Evolutionary conservation across 2,113 vertebrate genomes (phyloP).

Genomic region (Egretta garzetta): DNA sequence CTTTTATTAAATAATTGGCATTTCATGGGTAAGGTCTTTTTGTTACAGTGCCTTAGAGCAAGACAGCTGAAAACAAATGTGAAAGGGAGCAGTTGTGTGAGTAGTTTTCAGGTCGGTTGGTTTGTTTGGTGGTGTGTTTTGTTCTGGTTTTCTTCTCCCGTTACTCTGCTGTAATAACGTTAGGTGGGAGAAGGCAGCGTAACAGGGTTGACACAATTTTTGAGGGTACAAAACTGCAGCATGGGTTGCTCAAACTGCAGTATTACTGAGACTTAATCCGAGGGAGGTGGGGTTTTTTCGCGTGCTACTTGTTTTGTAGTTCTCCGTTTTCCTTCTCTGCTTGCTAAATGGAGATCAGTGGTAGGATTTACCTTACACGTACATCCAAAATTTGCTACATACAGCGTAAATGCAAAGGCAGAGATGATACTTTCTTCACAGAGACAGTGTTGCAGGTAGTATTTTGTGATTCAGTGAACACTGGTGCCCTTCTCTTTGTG

Average conservation of each 20-base stretch:
- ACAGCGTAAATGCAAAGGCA: not conserved
- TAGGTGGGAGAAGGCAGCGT: not conserved
- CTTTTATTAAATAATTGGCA: not conserved
- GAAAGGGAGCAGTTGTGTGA: not conserved
- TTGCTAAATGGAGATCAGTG: not conserved
- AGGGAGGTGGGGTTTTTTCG: not conserved
- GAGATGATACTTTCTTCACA: not conserved
- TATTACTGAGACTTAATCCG: not conserved
- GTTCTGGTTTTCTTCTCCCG: rapidly evolving
- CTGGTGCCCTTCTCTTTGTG: not conserved
- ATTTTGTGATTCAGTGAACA: not conserved
- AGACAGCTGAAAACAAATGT: not conserved
- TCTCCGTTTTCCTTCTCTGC: not conserved
- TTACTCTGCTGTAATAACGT: not conserved
- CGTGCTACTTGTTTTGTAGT: not conserved
- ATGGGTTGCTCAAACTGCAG: not conserved
- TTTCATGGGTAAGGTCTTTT: not conserved
- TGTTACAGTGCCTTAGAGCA: not conserved
- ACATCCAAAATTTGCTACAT: not conserved
- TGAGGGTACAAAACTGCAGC: not conserved
- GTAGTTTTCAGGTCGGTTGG: not conserved
- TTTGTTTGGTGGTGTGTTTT: not conserved
- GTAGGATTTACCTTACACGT: not conserved
- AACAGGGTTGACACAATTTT: not conserved
- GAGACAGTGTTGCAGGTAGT: not conserved